These are phyloP conservation scores for Macropis europaea DNA, from an alignment of 2,888 invertebrate genomes.

Conservation along the genomic window DNA sequence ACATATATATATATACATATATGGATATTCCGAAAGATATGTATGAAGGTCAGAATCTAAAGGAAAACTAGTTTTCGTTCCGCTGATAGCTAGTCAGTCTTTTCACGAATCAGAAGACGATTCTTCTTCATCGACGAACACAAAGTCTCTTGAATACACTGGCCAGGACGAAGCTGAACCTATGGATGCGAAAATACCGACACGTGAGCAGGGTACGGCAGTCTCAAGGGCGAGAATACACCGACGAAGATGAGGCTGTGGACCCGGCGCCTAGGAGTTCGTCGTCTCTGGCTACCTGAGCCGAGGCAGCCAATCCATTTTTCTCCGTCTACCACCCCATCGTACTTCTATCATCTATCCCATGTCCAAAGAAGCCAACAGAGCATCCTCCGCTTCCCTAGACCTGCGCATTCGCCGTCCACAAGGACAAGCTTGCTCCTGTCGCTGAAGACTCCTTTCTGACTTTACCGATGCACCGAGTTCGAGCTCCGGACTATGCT, in stretches of 20 bases:
- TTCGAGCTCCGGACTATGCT: not conserved
- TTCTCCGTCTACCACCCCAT: conserved; percentile 48
- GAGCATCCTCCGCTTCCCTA: conserved; percentile 43
- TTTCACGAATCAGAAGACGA: not conserved
- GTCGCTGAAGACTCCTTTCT: not conserved
- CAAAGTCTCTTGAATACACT: too few relatives aligned
- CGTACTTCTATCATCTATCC: conserved; percentile 61
- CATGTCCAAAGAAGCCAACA: conserved; percentile 56
- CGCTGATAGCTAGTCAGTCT: conserved; percentile 15
- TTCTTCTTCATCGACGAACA: not conserved
- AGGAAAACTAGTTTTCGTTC: not conserved
- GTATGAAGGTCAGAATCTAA: conserved; percentile 1
- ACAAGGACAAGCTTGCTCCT: not conserved
- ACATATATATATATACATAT: not conserved
- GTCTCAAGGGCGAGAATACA: too few relatives aligned
- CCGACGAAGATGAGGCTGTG: too few relatives aligned
- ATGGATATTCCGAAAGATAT: conserved; percentile 30
- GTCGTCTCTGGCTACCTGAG: conserved; percentile 65
- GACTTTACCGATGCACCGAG: conserved; percentile 7
- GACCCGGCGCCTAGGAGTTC: conserved; percentile 31
- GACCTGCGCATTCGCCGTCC: conserved; percentile 39
- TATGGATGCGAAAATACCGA: not conserved
- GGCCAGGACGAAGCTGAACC: not conserved
- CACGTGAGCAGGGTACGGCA: too few relatives aligned
- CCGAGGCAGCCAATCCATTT: conserved; percentile 69